A percentile compares a stretch with the other conserved stretches of the same genome.
Evolutionary conservation across 1,140 invertebrate species (phyloP).

Genomic region (Chironomus striatipennis): DNA sequence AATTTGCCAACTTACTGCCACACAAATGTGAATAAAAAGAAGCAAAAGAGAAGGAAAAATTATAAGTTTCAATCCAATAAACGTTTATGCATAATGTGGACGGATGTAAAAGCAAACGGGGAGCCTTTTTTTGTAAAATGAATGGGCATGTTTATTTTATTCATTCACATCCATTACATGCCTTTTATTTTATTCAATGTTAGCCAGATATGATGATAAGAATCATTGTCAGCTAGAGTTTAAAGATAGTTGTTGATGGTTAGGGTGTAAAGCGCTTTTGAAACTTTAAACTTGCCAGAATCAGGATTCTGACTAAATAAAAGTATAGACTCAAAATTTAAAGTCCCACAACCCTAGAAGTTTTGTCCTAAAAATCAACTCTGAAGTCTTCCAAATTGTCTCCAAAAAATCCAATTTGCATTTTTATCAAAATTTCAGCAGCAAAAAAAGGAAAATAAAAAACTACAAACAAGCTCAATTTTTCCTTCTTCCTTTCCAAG

Average conservation of each 20-base stretch:
- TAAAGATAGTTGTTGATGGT: not conserved
- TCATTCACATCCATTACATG: not conserved
- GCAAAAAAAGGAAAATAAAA: too few species aligned
- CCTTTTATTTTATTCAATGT: not conserved
- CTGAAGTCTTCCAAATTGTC: not conserved
- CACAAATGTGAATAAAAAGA: not conserved
- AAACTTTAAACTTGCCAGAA: too few species aligned
- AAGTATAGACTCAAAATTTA: too few species aligned
- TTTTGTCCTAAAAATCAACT: not conserved
- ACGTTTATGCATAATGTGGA: not conserved
- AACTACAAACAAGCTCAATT: too few species aligned
- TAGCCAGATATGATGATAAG: not conserved
- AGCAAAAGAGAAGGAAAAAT: not conserved
- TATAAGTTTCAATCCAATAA: not conserved
- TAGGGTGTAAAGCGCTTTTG: too few species aligned
- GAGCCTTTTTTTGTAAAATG: not conserved
- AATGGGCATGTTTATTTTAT: slow-evolving; percentile 8
- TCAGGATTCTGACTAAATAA: too few species aligned
- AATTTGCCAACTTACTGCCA: slow-evolving; percentile 13
- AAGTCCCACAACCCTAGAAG: too few species aligned
- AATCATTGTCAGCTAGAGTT: not conserved
- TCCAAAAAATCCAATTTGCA: not conserved
- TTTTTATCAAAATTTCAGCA: too few species aligned
- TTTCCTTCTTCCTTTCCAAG: too few species aligned
- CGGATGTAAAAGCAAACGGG: not conserved